A percentile compares a stretch with the other conserved stretches of the same genome.
Conservation (phyloP, 2,888 invertebrate genomes). For the Prenolepis imparis region DNA sequence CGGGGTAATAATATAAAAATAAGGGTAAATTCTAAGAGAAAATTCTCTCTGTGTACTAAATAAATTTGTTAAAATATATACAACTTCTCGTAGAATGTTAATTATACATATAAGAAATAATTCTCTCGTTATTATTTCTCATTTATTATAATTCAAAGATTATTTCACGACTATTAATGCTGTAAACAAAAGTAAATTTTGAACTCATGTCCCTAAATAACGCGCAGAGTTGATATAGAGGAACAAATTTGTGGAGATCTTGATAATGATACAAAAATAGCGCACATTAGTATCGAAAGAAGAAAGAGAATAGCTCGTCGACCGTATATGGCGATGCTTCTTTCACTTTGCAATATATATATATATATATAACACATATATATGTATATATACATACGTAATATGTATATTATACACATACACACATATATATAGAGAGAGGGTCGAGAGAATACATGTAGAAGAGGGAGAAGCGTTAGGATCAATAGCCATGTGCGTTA, state of each 20-base stretch:
- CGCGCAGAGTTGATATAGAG: neutral
- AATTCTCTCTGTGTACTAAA: too few species aligned
- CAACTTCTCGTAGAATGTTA: neutral
- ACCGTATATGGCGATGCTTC: slow-evolving; percentile 25
- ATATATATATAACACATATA: too few species aligned
- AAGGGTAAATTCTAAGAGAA: too few species aligned
- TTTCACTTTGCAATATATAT: neutral
- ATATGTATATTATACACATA: too few species aligned
- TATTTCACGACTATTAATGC: neutral
- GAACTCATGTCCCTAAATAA: neutral
- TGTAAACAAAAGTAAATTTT: neutral
- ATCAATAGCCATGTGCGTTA: slow-evolving; percentile 60
- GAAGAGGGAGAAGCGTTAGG: slow-evolving; percentile 47
- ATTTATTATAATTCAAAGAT: neutral
- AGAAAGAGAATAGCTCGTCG: slow-evolving; percentile 10
- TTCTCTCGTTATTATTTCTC: neutral
- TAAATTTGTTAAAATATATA: neutral
- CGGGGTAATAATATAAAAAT: too few species aligned
- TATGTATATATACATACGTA: too few species aligned
- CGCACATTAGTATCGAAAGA: neutral
- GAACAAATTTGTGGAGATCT: slow-evolving; percentile 16
- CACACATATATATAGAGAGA: neutral
- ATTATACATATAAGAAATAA: neutral
- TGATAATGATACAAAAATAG: slow-evolving; percentile 13
- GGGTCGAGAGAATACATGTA: slow-evolving; percentile 3